Percentiles rank a stretch among this genome's conserved stretches.
phyloP scores from a whole-genome alignment of 2,888 invertebrate species.

The Stratiomys singularior region DNA sequence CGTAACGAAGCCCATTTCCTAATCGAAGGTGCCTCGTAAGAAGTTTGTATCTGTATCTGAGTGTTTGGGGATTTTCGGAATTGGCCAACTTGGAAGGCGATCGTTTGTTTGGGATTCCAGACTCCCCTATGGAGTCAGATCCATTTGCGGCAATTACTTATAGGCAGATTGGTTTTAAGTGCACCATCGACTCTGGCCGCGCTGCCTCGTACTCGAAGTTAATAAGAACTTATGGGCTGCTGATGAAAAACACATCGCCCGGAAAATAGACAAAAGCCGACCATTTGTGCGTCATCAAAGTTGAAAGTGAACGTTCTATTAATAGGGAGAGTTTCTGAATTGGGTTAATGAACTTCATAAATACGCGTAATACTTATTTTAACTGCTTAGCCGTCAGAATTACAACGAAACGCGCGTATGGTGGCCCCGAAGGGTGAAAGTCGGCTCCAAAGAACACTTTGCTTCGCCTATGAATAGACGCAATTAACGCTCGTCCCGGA shows the following conservation, averaged over 20 bases:
- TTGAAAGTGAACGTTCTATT: slow-evolving; percentile 7
- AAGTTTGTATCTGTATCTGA: neutral
- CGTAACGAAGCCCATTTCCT: neutral
- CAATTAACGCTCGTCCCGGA: neutral
- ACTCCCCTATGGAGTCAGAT: neutral
- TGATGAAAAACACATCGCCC: slow-evolving; percentile 26
- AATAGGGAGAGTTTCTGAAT: slow-evolving; percentile 12
- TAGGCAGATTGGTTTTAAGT: neutral
- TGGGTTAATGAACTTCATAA: slow-evolving; percentile 21
- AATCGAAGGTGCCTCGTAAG: neutral
- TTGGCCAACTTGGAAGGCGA: neutral
- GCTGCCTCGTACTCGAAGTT: neutral
- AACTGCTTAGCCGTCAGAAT: slow-evolving; percentile 9
- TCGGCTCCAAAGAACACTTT: neutral
- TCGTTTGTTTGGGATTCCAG: neutral
- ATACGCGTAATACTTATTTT: neutral
- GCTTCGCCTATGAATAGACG: neutral
- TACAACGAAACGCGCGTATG: neutral
- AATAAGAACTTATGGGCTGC: slow-evolving; percentile 13
- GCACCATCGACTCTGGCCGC: neutral
- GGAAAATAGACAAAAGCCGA: neutral
- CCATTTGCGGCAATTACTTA: slow-evolving; percentile 21
- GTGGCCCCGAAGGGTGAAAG: neutral
- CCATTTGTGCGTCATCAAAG: slow-evolving; percentile 16
- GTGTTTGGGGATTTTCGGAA: neutral